Evolutionary conservation across 2,888 invertebrate genomes (phyloP).

Genomic region (Cartodere bifasciata): DNA sequence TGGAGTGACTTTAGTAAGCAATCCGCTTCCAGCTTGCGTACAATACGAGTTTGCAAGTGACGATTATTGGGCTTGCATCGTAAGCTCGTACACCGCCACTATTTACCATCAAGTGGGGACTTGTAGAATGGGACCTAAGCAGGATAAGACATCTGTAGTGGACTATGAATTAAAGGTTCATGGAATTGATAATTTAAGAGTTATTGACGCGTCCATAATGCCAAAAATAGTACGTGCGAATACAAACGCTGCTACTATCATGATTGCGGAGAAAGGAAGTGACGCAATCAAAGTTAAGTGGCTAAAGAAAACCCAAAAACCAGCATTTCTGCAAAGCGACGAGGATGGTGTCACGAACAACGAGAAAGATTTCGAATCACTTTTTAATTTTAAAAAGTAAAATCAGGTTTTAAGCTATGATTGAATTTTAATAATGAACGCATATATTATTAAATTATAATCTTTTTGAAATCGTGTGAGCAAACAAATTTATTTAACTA

Average conservation of each 20-base stretch:
- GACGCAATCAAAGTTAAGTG: conserved; percentile 29
- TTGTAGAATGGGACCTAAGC: conserved; percentile 55
- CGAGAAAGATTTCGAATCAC: too few relatives aligned
- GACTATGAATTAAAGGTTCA: conserved; percentile 49
- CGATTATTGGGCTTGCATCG: conserved; percentile 53
- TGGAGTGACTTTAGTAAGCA: conserved; percentile 43
- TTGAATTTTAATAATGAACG: too few relatives aligned
- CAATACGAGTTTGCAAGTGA: conserved; percentile 45
- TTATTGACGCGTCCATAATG: conserved; percentile 57
- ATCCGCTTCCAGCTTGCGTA: conserved; percentile 46
- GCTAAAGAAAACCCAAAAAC: too few relatives aligned
- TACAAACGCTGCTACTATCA: conserved; percentile 34
- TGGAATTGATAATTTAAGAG: conserved; percentile 48
- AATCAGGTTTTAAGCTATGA: too few relatives aligned
- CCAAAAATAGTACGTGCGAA: conserved; percentile 42
- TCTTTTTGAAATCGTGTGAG: too few relatives aligned
- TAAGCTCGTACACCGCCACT: conserved; percentile 53
- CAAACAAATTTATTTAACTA: too few relatives aligned
- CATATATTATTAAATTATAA: too few relatives aligned
- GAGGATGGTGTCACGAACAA: too few relatives aligned
- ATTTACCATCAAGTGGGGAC: conserved; percentile 59
- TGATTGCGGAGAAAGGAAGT: conserved; percentile 35
- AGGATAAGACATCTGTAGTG: conserved; percentile 51
- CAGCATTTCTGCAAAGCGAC: too few relatives aligned
- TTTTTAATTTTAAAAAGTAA: too few relatives aligned